Evolutionary conservation across 2,113 vertebrate species (phyloP).

Genomic region (Melanerpes aurifrons): DNA sequence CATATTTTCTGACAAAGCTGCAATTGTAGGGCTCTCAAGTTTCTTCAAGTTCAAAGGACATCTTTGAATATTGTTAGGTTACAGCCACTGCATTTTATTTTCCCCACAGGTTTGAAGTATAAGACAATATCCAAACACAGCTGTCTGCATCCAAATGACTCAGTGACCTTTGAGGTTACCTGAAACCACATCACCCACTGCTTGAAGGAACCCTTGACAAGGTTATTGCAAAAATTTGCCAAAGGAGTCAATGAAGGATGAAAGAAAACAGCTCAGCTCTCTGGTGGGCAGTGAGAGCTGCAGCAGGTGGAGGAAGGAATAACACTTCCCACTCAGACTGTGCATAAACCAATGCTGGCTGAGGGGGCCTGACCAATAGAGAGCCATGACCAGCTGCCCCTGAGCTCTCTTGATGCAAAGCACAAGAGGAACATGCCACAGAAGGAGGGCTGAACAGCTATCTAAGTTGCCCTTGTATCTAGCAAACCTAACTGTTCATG

Average conservation of each 20-base stretch:
- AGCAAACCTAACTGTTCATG: neutral
- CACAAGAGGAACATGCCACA: neutral
- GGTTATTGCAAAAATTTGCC: neutral
- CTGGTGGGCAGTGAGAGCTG: neutral
- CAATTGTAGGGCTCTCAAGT: neutral
- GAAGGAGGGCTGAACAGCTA: neutral
- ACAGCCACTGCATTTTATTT: neutral
- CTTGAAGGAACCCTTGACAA: neutral
- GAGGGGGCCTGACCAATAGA: neutral
- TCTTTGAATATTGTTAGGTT: neutral
- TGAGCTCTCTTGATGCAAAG: neutral
- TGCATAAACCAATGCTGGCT: rapidly evolving
- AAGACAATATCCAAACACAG: neutral
- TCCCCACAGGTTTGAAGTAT: neutral
- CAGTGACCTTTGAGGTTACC: rapidly evolving
- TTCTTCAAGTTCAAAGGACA: neutral
- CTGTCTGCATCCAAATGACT: neutral
- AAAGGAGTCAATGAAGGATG: neutral
- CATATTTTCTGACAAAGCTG: neutral
- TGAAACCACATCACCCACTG: neutral
- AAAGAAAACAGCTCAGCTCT: neutral
- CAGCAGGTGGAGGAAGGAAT: neutral
- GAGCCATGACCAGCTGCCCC: neutral
- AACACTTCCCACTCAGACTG: rapidly evolving
- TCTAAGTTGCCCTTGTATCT: neutral